Conservation (phyloP, 2,113 vertebrate species). For the Chascanopsetta lugubris region DNA sequence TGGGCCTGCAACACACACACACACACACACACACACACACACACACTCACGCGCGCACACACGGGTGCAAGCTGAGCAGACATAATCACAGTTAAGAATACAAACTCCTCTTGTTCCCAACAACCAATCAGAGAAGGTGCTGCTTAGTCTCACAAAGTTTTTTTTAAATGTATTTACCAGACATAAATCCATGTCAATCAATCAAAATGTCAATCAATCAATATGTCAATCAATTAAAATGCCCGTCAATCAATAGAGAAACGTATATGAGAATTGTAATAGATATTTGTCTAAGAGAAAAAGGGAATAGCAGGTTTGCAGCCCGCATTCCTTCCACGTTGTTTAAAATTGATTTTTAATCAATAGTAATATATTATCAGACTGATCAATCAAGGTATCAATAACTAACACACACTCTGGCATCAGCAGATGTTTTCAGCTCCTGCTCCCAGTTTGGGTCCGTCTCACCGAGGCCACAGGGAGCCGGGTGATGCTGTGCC, state of each 20-base stretch:
- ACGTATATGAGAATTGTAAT: too few species aligned
- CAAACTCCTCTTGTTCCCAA: conserved; percentile 7
- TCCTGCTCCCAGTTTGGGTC: conserved; percentile 39
- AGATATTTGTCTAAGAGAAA: too few species aligned
- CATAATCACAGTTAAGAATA: conserved; percentile 43
- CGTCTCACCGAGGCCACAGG: conserved; percentile 85
- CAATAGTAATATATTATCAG: not conserved
- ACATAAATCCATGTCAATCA: too few species aligned
- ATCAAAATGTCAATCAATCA: too few species aligned
- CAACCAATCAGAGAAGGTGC: not conserved
- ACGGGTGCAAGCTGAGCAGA: conserved; percentile 15
- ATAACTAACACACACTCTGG: not conserved
- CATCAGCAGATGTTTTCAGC: too few species aligned
- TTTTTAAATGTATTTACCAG: too few species aligned
- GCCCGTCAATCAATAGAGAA: not conserved
- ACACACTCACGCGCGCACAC: conserved; percentile 19
- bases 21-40: conserved; percentile 20
- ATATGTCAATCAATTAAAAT: too few species aligned
- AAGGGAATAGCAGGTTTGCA: too few species aligned
- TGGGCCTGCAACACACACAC: conserved; percentile 34
- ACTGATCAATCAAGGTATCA: not conserved
- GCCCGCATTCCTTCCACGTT: too few species aligned
- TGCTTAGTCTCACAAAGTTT: not conserved
- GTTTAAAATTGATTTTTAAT: not conserved
- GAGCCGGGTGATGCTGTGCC: conserved; percentile 78